Evolutionary conservation across 2,797 vertebrate genomes (phyloP), one percentile per base, ranked within the genome.

Genomic region (Peromyscus nudipes): DNA sequence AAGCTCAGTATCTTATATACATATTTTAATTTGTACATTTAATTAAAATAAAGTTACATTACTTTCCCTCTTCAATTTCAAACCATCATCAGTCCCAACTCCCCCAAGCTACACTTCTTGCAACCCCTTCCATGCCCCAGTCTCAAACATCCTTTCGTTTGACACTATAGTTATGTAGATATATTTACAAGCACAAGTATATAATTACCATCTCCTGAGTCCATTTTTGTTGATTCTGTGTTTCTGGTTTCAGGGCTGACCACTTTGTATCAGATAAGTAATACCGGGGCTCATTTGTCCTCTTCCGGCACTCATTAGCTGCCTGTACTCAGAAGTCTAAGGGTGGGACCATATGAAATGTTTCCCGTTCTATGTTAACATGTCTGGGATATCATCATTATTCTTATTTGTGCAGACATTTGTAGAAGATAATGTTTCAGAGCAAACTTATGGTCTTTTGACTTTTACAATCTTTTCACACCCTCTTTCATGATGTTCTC

Each of bases 1-100:
- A 86, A 95, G 79, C 19, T 96, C 71, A 43, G 93, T 97, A 93
- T 52, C 49, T 52, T 52, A 86, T 93, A 94, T 65, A 76, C 34
- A 76, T 27, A 84, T 95, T 65, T 80, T 76, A 46, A 76, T 1
- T 14, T 43, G 14, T 46, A 76, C 40, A 46, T 46, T n/a, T 83
- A 29, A 40, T 83, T 43, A 62, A 82, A 60, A 40, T 82, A 82
- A 62, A 60, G 17, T 27, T 81, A 37, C 12, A 37, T 14, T 12
- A 37, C 55, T 37, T 82, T 40, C 21, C 21, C 34, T 57, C n/a
- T 57, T 62, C n/a, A 62, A 13, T 62, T 62, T 62, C 23, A 40
- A 16, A 37, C 4, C 7, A 13, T 25, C 23, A 60, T 6, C 12
- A 1, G 57, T 21, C 13, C 57, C 25, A 17, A 25, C 13, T 14